phyloP scores from a whole-genome alignment of 2,888 invertebrate genomes.

The Lasioglossum pauxillum region DNA sequence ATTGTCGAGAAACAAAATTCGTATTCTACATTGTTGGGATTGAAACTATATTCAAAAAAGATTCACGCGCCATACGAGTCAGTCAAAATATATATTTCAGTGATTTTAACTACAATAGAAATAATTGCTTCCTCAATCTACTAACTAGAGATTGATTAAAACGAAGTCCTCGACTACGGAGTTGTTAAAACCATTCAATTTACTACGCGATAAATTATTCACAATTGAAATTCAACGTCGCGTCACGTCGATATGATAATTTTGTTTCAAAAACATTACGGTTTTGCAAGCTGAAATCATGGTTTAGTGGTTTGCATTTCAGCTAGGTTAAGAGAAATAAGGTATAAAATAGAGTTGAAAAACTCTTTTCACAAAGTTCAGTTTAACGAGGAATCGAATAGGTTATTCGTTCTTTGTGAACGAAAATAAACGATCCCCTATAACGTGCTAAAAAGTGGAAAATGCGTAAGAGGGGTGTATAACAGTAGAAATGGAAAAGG shows the following conservation, averaged over 20 bases:
- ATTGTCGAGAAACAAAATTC: background rate
- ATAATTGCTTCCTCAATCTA: background rate
- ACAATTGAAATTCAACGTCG: background rate
- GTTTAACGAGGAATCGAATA: background rate
- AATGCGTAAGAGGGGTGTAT: conserved; percentile 1
- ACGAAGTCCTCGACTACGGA: background rate
- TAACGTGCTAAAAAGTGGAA: background rate
- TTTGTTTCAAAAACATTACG: conserved; percentile 13
- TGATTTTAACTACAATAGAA: background rate
- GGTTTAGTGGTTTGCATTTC: conserved; percentile 8
- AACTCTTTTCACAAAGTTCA: background rate
- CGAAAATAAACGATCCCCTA: background rate
- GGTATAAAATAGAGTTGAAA: conserved; percentile 16
- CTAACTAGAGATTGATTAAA: conserved; percentile 3
- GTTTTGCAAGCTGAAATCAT: conserved; percentile 2
- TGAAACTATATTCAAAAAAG: background rate
- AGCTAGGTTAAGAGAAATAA: conserved; percentile 70
- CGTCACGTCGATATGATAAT: background rate
- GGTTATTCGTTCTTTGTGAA: background rate
- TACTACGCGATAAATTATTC: conserved; percentile 14
- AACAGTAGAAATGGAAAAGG: conserved; percentile 34
- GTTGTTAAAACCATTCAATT: background rate
- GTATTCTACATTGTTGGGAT: background rate
- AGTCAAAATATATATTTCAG: background rate
- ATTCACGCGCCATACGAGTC: background rate